phyloP scores from a whole-genome alignment of 1,140 invertebrate genomes.

The Drosophila ficusphila region DNA sequence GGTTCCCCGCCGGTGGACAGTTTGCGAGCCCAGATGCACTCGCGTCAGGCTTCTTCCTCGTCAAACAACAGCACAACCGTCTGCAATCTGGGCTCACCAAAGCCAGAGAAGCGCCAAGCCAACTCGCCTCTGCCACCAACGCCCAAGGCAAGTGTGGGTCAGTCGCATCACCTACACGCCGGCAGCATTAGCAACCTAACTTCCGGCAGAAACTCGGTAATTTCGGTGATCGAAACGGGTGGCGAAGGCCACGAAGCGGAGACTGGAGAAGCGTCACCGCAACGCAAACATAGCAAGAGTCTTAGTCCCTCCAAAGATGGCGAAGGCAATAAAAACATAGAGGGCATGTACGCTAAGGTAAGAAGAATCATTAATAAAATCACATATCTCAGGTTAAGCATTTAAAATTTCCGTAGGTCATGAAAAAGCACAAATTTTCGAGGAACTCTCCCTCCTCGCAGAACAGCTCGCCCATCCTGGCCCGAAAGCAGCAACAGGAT shows the following conservation, averaged over 20 bases:
- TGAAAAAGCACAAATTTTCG: slow-evolving; percentile 83
- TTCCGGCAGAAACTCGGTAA: slow-evolving; percentile 83
- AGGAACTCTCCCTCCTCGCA: slow-evolving; percentile 67
- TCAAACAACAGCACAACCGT: slow-evolving; percentile 90
- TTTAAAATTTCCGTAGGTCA: slow-evolving; percentile 53
- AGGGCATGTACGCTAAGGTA: slow-evolving; percentile 95
- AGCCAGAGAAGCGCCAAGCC: slow-evolving; percentile 93
- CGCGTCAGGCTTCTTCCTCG: slow-evolving; percentile 88
- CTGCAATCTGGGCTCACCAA: slow-evolving; percentile 90
- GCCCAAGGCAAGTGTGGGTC: slow-evolving; percentile 84
- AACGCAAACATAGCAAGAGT: slow-evolving; percentile 84
- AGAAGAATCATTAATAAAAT: not conserved
- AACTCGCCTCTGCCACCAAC: slow-evolving; percentile 92
- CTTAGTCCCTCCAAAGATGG: slow-evolving; percentile 87
- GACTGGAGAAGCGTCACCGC: slow-evolving; percentile 56
- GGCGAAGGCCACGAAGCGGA: slow-evolving; percentile 73
- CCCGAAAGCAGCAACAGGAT: slow-evolving; percentile 76
- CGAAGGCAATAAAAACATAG: slow-evolving; percentile 89
- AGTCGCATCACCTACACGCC: slow-evolving; percentile 60
- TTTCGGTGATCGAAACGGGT: slow-evolving; percentile 79
- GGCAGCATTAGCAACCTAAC: slow-evolving; percentile 74
- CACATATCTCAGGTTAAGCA: not conserved
- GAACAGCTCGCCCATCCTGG: slow-evolving; percentile 78
- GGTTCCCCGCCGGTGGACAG: slow-evolving; percentile 77
- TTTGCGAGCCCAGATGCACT: slow-evolving; percentile 81